Evolutionary conservation across 2,113 vertebrate species (phyloP).

Genomic region (Hystrix cristata): DNA sequence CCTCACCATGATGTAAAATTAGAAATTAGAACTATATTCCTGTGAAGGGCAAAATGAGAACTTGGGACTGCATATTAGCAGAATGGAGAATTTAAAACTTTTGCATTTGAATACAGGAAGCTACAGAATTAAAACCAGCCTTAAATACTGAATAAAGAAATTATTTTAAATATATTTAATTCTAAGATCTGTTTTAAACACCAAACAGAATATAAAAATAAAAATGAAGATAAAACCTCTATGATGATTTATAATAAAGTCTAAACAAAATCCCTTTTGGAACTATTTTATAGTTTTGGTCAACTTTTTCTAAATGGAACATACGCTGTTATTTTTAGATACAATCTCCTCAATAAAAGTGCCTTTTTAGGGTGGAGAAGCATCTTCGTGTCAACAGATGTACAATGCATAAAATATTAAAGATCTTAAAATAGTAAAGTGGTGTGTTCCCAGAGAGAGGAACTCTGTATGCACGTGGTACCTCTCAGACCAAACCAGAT

Average conservation of each 20-base stretch:
- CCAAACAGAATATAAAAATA: not conserved
- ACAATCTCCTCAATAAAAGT: conserved; percentile 35
- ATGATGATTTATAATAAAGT: not conserved
- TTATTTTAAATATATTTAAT: conserved; percentile 20
- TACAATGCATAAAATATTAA: conserved; percentile 65
- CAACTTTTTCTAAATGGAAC: conserved; percentile 57
- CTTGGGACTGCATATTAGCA: not conserved
- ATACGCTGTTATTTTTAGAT: conserved; percentile 60
- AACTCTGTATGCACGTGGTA: not conserved
- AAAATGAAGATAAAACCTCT: not conserved
- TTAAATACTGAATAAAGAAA: not conserved
- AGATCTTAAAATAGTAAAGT: conserved; percentile 43
- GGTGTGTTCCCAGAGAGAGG: not conserved
- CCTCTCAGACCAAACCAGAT: not conserved
- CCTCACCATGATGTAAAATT: not conserved
- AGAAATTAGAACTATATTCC: not conserved
- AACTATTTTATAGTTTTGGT: not conserved
- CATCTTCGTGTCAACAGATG: conserved; percentile 50
- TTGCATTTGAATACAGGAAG: not conserved
- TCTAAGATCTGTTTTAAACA: not conserved
- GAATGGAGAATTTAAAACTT: not conserved
- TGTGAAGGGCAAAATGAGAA: not conserved
- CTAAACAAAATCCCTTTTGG: not conserved
- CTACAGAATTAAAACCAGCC: not conserved
- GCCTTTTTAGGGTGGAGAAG: not conserved